phyloP scores from a whole-genome alignment of 2,888 invertebrate genomes.

The Drosophila silvestris region DNA sequence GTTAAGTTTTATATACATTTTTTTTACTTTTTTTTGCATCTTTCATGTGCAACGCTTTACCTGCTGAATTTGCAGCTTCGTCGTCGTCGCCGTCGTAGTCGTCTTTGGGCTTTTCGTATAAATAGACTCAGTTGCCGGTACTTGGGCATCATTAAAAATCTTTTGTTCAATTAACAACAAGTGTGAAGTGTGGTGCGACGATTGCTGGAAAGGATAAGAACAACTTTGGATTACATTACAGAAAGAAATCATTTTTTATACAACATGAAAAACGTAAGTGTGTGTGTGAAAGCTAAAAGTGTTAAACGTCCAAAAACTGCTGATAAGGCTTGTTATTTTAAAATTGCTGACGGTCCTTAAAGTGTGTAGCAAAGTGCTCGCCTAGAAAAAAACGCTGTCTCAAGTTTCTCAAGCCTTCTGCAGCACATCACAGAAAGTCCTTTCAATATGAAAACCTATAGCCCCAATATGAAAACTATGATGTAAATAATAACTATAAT shows the following conservation, averaged over 20 bases:
- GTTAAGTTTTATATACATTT: slow-evolving; percentile 63
- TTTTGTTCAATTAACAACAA: slow-evolving; percentile 84
- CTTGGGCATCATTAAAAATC: slow-evolving; percentile 85
- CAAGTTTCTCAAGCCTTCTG: background rate
- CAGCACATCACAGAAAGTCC: background rate
- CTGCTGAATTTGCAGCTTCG: slow-evolving; percentile 65
- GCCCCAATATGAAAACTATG: background rate
- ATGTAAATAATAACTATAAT: background rate
- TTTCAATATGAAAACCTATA: background rate
- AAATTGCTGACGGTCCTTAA: slow-evolving; percentile 1
- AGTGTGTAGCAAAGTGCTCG: background rate
- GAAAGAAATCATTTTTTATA: slow-evolving; percentile 29
- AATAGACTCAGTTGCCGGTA: slow-evolving; percentile 84
- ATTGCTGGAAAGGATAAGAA: slow-evolving; percentile 59
- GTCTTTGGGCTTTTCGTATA: slow-evolving; percentile 78
- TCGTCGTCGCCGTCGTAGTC: slow-evolving; percentile 24
- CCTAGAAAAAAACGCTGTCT: background rate
- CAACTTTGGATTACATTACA: slow-evolving; percentile 58
- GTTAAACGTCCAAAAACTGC: background rate
- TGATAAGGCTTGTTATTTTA: background rate
- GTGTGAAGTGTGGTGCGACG: slow-evolving; percentile 56
- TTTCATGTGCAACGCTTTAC: slow-evolving; percentile 72
- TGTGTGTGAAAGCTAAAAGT: slow-evolving; percentile 8
- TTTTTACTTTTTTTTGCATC: slow-evolving; percentile 60
- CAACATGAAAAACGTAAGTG: slow-evolving; percentile 83